These are phyloP conservation scores for Polyommatus icarus DNA, from an alignment of 2,888 invertebrate genomes.

Conservation along the genomic window DNA sequence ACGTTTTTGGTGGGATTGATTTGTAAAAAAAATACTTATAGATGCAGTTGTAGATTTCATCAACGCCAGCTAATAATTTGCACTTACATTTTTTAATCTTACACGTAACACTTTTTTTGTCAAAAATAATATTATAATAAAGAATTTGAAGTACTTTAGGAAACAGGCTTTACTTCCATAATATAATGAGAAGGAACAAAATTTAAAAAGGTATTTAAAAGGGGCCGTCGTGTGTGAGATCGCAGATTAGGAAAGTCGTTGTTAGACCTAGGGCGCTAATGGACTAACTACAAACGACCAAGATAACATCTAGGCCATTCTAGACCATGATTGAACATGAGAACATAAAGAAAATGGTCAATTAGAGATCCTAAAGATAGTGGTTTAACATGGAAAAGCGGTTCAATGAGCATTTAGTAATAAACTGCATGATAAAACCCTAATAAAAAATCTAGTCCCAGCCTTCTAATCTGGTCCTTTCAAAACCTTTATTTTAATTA, in stretches of 20 bases:
- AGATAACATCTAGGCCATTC: constrained; percentile 16
- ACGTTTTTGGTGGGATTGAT: too few relatives aligned
- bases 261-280: constrained; percentile 16
- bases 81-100: too few relatives aligned
- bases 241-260: constrained; percentile 19
- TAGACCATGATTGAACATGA: constrained; percentile 19
- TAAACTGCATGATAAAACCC: background rate
- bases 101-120: too few relatives aligned
- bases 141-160: too few relatives aligned
- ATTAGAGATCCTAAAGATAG: constrained; percentile 3
- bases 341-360: constrained; percentile 9
- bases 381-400: background rate
- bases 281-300: constrained; percentile 13
- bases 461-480: too few relatives aligned
- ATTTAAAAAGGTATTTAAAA: background rate
- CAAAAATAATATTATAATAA: too few relatives aligned
- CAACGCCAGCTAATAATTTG: too few relatives aligned
- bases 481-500: too few relatives aligned
- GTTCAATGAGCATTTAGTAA: background rate
- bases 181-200: background rate
- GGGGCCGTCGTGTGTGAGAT: constrained; percentile 13
- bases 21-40: too few relatives aligned
- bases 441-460: too few relatives aligned
- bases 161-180: background rate
- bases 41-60: too few relatives aligned